These are phyloP conservation scores for Rissa tridactyla DNA, from an alignment of 2,113 vertebrate genomes.

Conservation along the genomic window DNA sequence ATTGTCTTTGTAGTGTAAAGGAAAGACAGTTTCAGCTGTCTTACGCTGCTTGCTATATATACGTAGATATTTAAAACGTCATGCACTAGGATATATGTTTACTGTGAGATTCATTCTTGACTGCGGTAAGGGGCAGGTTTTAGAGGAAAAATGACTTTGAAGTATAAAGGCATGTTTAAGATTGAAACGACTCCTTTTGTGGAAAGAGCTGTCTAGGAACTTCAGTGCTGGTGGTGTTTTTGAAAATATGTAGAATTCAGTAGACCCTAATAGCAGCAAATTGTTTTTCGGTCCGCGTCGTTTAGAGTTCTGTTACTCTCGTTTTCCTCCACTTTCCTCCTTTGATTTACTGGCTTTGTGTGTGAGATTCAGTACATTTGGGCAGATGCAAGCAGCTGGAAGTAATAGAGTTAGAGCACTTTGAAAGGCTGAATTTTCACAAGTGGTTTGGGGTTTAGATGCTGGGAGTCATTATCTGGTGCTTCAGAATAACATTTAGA, in stretches of 20 bases:
- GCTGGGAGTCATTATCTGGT: slow-evolving; percentile 64
- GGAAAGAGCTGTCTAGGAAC: slow-evolving; percentile 2
- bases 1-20: background rate
- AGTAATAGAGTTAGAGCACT: slow-evolving; percentile 65
- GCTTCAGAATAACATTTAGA: slow-evolving; percentile 71
- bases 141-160: background rate
- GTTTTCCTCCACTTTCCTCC: background rate
- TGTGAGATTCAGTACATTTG: slow-evolving; percentile 34
- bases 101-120: background rate
- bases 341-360: slow-evolving; percentile 57
- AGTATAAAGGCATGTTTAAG: background rate
- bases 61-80: background rate
- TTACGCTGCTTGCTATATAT: background rate
- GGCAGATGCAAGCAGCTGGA: slow-evolving; percentile 71
- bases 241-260: background rate
- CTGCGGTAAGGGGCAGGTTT: background rate
- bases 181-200: background rate
- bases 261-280: slow-evolving; percentile 32
- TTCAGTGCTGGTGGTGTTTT: background rate
- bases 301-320: slow-evolving; percentile 15
- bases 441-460: slow-evolving; percentile 69
- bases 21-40: background rate
- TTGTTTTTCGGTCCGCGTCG: slow-evolving; percentile 12
- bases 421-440: slow-evolving; percentile 72
- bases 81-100: background rate